phyloP scores from a whole-genome alignment of 92 coral and sea anemone species.

The Porites rus region DNA sequence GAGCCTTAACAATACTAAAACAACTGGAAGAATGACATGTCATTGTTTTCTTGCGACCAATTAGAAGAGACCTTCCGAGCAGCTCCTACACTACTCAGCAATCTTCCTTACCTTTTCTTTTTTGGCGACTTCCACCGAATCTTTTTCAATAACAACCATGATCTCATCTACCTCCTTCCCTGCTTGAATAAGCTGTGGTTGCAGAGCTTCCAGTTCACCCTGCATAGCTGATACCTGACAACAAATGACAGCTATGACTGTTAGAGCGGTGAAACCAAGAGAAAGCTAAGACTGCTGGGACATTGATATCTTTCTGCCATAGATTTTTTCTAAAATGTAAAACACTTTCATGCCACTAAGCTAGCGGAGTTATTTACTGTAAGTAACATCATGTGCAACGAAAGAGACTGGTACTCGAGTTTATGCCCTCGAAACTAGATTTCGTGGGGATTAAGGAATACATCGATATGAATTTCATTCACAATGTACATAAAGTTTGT shows the following conservation, averaged over 20 bases:
- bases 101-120: slow-evolving; percentile 83
- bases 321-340: too few relatives aligned
- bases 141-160: slow-evolving; percentile 98
- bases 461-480: too few relatives aligned
- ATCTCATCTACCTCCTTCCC: slow-evolving; percentile 98
- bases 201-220: slow-evolving; percentile 94
- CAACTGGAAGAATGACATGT: not conserved
- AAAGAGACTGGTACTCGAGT: too few relatives aligned
- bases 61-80: not conserved
- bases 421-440: too few relatives aligned
- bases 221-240: slow-evolving; percentile 97
- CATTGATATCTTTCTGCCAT: too few relatives aligned
- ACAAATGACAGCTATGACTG: not conserved
- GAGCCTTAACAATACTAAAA: too few relatives aligned
- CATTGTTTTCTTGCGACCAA: not conserved
- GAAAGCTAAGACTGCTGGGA: not conserved
- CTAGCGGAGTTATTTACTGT: too few relatives aligned
- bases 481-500: not conserved
- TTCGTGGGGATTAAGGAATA: too few relatives aligned
- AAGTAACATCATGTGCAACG: too few relatives aligned
- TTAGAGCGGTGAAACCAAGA: not conserved
- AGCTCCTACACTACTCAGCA: not conserved
- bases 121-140: slow-evolving; percentile 97
- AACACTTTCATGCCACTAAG: too few relatives aligned
- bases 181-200: slow-evolving; percentile 97